Base-by-base conservation (phyloP, 2,797 vertebrate genomes). In the Myotis planiceps region DNA sequence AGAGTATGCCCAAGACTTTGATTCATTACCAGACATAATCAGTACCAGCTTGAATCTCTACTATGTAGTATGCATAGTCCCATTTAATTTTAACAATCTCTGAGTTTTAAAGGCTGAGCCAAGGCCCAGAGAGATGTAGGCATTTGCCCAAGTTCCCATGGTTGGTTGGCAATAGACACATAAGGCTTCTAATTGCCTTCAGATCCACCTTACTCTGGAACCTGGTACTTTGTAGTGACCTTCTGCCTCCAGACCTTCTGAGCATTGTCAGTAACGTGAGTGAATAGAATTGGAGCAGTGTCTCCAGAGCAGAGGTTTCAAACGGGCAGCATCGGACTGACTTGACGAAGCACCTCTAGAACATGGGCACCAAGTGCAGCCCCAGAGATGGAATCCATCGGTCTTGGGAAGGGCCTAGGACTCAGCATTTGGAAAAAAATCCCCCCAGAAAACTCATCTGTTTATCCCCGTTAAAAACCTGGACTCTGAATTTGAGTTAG, bases 401-500 rank as follows among this genome's bases (percentile, higher is more conserved):
- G 29, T 27, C 53, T 65, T 6, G 10, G 25, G 32, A 80, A 84
- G 49, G 21, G 39, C 39, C 49, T 25, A 51, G 16, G 32, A 32
- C 66, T 84, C 72, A 66, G 81, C 75, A 75, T 90, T 95, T 90
- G 47, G 68, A 53, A 81, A 75, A 74, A 80, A 63, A 83, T 6
- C 27, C 39, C 34, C 25, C 47, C 3, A 27, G 3, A n/a, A n/a
- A 25, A 45, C 27, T 16, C 32, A 78, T 66, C n/a, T 16, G 9
- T 89, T 90, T 49, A 49, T 16, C 13, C 14, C 25, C 9, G 13
- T 58, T 83, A 27, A 37, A 81, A 47, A 42, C 12, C 13, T 27
- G 39, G 71, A 68, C 16, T 69, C 13, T 91, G 74, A 72, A 45
- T 29, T 25, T 80, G 66, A 63, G 25, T 72, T 65, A 51, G 29